Evolutionary conservation across 1,140 invertebrate genomes (phyloP), one percentile per base, ranked within the genome.

Genomic region (Calosoma granatense): DNA sequence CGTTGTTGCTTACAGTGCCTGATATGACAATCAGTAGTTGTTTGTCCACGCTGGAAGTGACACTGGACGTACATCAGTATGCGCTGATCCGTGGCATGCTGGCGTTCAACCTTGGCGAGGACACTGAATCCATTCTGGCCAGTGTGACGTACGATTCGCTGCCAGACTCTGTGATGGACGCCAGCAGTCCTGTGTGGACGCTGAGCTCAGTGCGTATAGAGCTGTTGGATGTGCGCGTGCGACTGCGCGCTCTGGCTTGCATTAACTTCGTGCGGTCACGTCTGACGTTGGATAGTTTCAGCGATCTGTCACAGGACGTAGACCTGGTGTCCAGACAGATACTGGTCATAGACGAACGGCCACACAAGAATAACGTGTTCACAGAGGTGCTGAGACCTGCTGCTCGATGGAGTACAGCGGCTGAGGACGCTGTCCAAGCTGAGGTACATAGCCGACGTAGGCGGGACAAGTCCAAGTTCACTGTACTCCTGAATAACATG

Each of bases 401-500:
- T 92, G 1, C 76, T 87, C 53, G 77, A 77, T 53, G 68, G 73
- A 4, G 57, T 63, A 20, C 23, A 70, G 59, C 63, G 78, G 64
- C 9, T 11, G 70, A 71, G 56, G 74, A 85, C 69, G 71, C 78
- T 15, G 85, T 93, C 4, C 91, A 93, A 71, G 90, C 87, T 0
- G 91, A 94, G 72, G 78, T 94, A 26, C 90, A 94, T 71, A 87
- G 87, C 62, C 78, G 86, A 21, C 85, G 81, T 67, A 74, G 85
- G 11, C 73, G 71, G 0, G 85, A 87, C 59, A 78, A 81, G n/a
- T 81, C 83, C 0, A 85, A 88, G 58, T 93, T 94, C 56, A 97
- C 93, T 0, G 85, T 98, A 55, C 73, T 98, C 17, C 75, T 98
- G 1, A 96, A 97, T 69, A 95, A 96, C 68, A 96, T 98, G 91